A percentile compares a stretch with the other conserved stretches of the same genome.
Evolutionary conservation across 2,113 vertebrate genomes (phyloP).

Genomic region (Pelecanoides urinatrix): DNA sequence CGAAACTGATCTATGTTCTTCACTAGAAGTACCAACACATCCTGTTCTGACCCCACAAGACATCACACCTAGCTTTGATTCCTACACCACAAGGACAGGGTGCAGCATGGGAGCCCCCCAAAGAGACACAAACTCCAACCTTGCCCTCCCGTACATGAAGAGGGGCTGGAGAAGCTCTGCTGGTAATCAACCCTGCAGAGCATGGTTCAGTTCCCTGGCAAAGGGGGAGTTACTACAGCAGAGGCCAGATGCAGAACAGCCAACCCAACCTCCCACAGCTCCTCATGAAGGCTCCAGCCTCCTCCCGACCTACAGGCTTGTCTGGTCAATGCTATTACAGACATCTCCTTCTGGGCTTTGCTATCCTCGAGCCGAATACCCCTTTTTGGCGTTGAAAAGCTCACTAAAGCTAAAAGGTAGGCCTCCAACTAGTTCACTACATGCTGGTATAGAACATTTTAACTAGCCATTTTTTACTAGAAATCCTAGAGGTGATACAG

Average conservation of each 20-base stretch:
- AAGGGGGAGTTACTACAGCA: not conserved
- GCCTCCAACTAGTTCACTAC: not conserved
- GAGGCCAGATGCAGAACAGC: not conserved
- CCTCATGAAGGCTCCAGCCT: not conserved
- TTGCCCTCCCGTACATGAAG: fast-evolving
- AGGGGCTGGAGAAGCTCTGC: not conserved
- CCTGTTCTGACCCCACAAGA: not conserved
- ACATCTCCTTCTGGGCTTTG: not conserved
- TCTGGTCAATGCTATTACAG: not conserved
- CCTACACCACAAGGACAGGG: not conserved
- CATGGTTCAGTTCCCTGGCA: not conserved
- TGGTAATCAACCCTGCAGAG: not conserved
- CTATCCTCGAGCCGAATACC: not conserved
- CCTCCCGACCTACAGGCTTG: not conserved
- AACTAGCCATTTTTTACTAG: not conserved
- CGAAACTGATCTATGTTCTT: not conserved
- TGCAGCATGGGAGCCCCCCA: fast-evolving
- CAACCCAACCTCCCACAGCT: not conserved
- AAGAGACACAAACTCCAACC: not conserved
- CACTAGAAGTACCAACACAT: not conserved
- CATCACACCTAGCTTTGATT: not conserved
- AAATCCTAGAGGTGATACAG: not conserved
- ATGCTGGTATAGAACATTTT: not conserved
- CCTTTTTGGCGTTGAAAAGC: not conserved
- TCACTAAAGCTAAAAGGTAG: not conserved